These are phyloP conservation scores for Diabrotica balteata DNA, from an alignment of 2,888 invertebrate species.

Conservation along the genomic window DNA sequence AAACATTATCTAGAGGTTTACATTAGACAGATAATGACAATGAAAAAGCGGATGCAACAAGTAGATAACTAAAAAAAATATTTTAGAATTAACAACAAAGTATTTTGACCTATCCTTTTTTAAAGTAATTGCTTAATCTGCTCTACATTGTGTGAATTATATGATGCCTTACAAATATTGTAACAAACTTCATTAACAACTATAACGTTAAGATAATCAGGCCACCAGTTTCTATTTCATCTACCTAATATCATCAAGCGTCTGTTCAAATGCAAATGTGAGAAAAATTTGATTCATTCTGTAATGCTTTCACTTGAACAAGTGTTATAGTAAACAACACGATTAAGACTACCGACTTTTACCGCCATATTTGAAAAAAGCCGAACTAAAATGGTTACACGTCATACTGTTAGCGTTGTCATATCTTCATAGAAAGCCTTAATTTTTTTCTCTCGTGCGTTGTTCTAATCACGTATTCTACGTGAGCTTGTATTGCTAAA, in stretches of 20 bases:
- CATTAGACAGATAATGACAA: too few species aligned
- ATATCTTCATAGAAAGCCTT: slow-evolving; percentile 10
- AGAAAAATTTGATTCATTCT: slow-evolving; percentile 10
- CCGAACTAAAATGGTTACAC: not conserved
- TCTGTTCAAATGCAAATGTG: slow-evolving; percentile 9
- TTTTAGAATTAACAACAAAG: too few species aligned
- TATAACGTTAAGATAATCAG: not conserved
- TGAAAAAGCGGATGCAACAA: too few species aligned
- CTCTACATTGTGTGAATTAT: too few species aligned
- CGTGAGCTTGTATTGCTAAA: slow-evolving; percentile 1
- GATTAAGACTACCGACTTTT: slow-evolving; percentile 5
- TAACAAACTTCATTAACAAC: too few species aligned
- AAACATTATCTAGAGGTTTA: too few species aligned
- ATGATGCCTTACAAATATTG: too few species aligned
- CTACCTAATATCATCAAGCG: slow-evolving; percentile 15
- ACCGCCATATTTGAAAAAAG: slow-evolving; percentile 16
- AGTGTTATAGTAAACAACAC: slow-evolving; percentile 17
- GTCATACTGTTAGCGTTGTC: slow-evolving; percentile 7
- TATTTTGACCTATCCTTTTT: too few species aligned
- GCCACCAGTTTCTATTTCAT: slow-evolving; percentile 20
- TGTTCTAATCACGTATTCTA: not conserved
- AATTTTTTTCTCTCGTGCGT: slow-evolving; percentile 4
- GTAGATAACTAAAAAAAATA: too few species aligned
- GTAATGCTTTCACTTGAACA: slow-evolving; percentile 21
- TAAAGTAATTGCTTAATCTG: too few species aligned